phyloP scores from a whole-genome alignment of 2,113 vertebrate species.

The Maccullochella peelii region DNA sequence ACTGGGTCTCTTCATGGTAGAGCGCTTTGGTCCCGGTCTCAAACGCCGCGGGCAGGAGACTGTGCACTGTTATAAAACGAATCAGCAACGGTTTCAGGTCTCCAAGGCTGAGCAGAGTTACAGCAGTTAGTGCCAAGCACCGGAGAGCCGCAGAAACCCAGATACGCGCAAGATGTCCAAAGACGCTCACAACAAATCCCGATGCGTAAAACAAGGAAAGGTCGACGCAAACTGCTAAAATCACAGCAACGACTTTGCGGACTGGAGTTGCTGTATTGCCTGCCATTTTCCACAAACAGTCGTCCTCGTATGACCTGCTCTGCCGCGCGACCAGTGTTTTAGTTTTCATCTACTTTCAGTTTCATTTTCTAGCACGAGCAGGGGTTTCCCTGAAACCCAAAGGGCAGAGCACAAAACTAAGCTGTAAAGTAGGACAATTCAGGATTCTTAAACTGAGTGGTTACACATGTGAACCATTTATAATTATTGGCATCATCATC shows the following conservation, averaged over 20 bases:
- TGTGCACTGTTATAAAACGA: slow-evolving; percentile 44
- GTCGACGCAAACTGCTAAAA: background rate
- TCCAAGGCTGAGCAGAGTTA: rapidly evolving
- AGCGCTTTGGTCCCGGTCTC: slow-evolving; percentile 57
- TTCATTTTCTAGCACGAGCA: slow-evolving; percentile 21
- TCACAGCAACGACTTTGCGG: background rate
- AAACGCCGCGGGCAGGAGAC: slow-evolving; percentile 74
- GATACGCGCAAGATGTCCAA: slow-evolving; percentile 32
- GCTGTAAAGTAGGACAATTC: rapidly evolving
- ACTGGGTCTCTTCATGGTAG: slow-evolving; percentile 27
- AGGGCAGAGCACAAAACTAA: rapidly evolving
- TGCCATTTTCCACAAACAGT: background rate
- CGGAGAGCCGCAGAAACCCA: slow-evolving; percentile 71
- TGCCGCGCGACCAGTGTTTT: rapidly evolving
- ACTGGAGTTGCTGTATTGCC: rapidly evolving
- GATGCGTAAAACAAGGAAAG: slow-evolving; percentile 58
- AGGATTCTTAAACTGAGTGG: background rate
- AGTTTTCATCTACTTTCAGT: slow-evolving; percentile 50
- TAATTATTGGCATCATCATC: background rate
- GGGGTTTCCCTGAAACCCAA: slow-evolving; percentile 36
- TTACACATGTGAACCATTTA: background rate
- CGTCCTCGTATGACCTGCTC: slow-evolving; percentile 34
- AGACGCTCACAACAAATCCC: background rate
- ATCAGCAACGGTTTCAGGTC: background rate
- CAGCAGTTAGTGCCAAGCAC: background rate